These are phyloP conservation scores for Myodes glareolus DNA, from an alignment of 2,113 vertebrate species.

Conservation along the genomic window DNA sequence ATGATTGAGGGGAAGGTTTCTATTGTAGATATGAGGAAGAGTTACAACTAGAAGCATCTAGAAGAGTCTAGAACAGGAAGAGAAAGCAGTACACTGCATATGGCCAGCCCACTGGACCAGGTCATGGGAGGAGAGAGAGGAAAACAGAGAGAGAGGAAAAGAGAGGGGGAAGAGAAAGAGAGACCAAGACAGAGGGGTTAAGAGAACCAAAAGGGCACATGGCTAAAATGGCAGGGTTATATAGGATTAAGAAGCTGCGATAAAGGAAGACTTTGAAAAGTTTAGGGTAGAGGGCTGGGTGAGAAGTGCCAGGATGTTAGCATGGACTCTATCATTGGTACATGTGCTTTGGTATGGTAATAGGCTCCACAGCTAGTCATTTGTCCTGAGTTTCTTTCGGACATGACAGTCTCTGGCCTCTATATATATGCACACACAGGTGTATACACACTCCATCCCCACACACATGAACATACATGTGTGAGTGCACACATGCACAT, in stretches of 20 bases:
- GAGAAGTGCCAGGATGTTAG: neutral
- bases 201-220: neutral
- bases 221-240: neutral
- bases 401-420: neutral
- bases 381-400: neutral
- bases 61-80: neutral
- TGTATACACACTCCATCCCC: neutral
- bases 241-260: neutral
- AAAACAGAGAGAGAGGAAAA: neutral
- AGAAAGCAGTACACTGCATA: neutral
- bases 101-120: neutral
- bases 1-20: neutral
- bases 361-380: neutral
- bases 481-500: too few relatives aligned
- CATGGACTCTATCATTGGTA: neutral
- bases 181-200: neutral
- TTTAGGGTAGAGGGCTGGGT: neutral
- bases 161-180: neutral
- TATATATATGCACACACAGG: neutral
- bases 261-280: neutral
- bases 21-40: neutral
- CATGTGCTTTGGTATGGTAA: neutral
- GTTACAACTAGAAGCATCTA: neutral
- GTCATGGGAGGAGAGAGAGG: neutral
- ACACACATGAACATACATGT: neutral